Evolutionary conservation across 2,888 invertebrate genomes (phyloP).

Genomic region (Troilus luridus): DNA sequence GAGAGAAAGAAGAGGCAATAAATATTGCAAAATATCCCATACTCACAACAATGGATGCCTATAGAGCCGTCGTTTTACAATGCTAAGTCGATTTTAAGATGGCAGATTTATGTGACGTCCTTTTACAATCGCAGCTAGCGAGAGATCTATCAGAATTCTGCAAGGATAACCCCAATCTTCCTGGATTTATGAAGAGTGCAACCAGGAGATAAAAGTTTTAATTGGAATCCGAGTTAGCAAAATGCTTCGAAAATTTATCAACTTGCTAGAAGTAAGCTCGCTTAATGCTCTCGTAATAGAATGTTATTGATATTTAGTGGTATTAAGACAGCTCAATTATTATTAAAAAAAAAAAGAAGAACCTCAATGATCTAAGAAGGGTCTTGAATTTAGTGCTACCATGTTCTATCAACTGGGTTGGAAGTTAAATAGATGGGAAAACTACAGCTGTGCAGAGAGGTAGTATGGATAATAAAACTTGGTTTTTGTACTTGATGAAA

Average conservation of each 20-base stretch:
- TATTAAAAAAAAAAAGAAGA: no score
- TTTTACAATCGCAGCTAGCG: neutral
- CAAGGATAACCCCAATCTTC: neutral
- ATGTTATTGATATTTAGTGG: no score
- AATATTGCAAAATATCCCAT: neutral
- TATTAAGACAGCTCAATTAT: no score
- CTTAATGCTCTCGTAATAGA: no score
- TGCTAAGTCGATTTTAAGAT: neutral
- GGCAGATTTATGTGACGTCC: neutral
- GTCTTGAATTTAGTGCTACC: no score
- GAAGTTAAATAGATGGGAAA: no score
- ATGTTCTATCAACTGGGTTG: no score
- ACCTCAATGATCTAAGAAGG: no score
- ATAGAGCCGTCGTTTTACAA: neutral
- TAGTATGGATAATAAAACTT: no score
- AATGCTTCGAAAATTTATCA: neutral
- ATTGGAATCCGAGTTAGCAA: neutral
- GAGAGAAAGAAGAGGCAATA: neutral
- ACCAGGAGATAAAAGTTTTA: neutral
- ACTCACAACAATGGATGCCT: neutral
- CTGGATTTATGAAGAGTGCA: neutral
- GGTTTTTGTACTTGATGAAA: no score
- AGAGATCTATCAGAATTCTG: neutral
- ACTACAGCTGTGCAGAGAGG: no score
- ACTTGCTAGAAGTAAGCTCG: neutral